Conservation (phyloP, 2,113 vertebrate genomes). For the Strix aluco region DNA sequence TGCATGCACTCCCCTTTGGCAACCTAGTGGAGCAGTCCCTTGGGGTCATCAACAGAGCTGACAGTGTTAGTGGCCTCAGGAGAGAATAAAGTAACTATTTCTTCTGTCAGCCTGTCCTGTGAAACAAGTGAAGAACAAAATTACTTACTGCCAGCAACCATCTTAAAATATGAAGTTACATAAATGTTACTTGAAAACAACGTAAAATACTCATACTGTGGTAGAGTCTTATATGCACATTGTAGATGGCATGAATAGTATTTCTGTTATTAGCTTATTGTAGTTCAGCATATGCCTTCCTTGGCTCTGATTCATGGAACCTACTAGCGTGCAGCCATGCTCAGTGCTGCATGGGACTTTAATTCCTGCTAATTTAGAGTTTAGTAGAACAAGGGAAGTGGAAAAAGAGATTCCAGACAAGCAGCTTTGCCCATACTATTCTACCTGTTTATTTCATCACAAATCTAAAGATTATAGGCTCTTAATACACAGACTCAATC, state of each 20-base stretch:
- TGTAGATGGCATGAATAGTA: not conserved
- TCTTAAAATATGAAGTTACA: not conserved
- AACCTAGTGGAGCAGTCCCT: not conserved
- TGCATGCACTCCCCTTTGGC: not conserved
- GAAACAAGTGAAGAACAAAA: not conserved
- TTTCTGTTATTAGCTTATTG: not conserved
- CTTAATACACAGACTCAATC: not conserved
- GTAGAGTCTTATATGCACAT: not conserved
- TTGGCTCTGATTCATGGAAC: not conserved
- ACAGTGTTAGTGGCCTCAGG: not conserved
- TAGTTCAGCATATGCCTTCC: not conserved
- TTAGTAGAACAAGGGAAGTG: not conserved
- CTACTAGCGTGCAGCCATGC: not conserved
- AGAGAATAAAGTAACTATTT: not conserved
- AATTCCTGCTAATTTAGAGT: not conserved
- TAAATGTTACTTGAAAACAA: not conserved
- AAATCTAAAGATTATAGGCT: not conserved
- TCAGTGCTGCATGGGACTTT: not conserved
- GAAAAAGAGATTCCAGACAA: not conserved
- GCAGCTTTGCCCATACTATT: not conserved
- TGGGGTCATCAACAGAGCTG: not conserved
- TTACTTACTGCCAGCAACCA: not conserved
- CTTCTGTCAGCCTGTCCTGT: not conserved
- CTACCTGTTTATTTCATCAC: not conserved
- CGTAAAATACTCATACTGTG: not conserved